phyloP scores from a whole-genome alignment of 2,797 vertebrate genomes.

The Loris lydekkerianus region DNA sequence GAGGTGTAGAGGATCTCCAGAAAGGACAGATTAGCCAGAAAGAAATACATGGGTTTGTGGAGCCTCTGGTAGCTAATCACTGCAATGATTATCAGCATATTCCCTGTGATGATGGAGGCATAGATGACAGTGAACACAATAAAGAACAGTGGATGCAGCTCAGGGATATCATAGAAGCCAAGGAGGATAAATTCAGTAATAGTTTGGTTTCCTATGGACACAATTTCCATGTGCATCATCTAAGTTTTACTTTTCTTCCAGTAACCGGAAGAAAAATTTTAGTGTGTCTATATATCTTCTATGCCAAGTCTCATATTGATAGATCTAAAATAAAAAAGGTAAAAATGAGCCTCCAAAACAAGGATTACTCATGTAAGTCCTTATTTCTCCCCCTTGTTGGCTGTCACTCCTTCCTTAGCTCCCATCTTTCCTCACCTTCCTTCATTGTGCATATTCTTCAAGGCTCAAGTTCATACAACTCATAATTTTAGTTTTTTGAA shows the following conservation, averaged over 20 bases:
- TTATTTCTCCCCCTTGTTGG: not conserved
- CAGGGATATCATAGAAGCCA: conserved; percentile 62
- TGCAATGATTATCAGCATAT: conserved; percentile 52
- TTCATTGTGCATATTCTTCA: not conserved
- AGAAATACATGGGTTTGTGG: conserved; percentile 79
- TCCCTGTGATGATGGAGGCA: conserved; percentile 18
- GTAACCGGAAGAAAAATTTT: not conserved
- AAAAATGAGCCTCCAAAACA: not conserved
- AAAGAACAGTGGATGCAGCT: conserved; percentile 41
- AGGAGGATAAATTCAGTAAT: conserved; percentile 71
- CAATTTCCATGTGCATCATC: not conserved
- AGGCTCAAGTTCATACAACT: not conserved
- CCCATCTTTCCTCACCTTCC: not conserved
- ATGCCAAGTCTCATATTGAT: not conserved
- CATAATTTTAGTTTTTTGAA: not conserved
- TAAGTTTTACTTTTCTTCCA: not conserved
- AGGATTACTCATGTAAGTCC: not conserved
- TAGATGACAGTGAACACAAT: conserved; percentile 48
- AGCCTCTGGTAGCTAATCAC: conserved; percentile 64
- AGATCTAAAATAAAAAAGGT: not conserved
- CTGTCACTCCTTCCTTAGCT: not conserved
- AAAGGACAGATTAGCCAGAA: conserved; percentile 75
- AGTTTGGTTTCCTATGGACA: conserved; percentile 34
- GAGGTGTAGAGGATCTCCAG: conserved; percentile 76
- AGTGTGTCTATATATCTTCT: not conserved